Conservation (phyloP, 2,113 vertebrate species). For the Mormoops blainvillei region DNA sequence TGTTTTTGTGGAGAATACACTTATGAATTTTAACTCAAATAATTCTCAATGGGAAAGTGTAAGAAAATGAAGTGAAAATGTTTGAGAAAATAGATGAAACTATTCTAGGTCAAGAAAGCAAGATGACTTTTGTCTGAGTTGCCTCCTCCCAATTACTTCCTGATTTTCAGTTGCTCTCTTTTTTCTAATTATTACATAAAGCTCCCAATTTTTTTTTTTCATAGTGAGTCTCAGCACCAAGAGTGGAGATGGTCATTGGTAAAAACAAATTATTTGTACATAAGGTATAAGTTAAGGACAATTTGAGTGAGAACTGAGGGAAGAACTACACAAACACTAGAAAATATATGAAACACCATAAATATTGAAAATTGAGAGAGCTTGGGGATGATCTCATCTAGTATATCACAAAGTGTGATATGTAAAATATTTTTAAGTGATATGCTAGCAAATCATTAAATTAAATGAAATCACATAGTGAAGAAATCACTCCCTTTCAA, state of each 20-base stretch:
- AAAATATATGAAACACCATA: background rate
- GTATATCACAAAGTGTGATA: background rate
- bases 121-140: background rate
- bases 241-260: background rate
- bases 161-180: background rate
- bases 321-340: background rate
- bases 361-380: background rate
- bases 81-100: background rate
- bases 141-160: background rate
- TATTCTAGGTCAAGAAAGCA: background rate
- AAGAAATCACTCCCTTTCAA: background rate
- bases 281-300: background rate
- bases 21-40: background rate
- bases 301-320: background rate
- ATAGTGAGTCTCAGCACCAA: background rate
- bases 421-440: background rate
- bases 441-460: background rate
- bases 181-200: background rate
- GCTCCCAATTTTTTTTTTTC: background rate
- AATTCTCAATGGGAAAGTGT: background rate
- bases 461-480: background rate
- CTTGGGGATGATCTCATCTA: background rate
- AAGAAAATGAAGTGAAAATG: constrained; percentile 1
- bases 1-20: background rate
- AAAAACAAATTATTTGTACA: background rate